A percentile compares a stretch with the other conserved stretches of the same genome.
Evolutionary conservation across 2,797 vertebrate species (phyloP).

Genomic region (Prionace glauca): DNA sequence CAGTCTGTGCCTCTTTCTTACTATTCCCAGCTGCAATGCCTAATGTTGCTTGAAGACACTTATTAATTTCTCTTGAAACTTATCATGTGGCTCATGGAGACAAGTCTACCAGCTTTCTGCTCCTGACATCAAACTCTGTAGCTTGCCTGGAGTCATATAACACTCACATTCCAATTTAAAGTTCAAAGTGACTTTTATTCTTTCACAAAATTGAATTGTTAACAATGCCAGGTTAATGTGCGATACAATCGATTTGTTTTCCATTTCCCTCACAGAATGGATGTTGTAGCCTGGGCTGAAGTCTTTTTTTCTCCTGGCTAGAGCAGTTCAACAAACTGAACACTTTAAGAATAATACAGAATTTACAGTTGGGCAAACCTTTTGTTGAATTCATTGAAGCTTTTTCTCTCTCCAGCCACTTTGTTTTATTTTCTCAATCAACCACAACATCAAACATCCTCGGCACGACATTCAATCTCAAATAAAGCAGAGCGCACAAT

Average conservation of each 20-base stretch:
- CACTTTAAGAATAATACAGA: not conserved
- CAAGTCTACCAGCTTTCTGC: not conserved
- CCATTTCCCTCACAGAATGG: slow-evolving; percentile 14
- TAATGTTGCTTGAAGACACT: not conserved
- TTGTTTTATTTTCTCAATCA: not conserved
- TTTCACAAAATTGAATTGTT: slow-evolving; percentile 22
- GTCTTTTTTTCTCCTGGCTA: not conserved
- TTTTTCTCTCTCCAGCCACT: not conserved
- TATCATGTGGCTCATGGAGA: not conserved
- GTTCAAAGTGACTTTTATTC: slow-evolving; percentile 24
- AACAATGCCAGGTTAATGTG: slow-evolving; percentile 30
- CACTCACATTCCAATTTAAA: slow-evolving; percentile 7
- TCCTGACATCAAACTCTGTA: not conserved
- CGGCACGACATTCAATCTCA: not conserved
- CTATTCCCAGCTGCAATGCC: not conserved
- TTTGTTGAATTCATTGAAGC: not conserved
- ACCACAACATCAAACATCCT: not conserved
- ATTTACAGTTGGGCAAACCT: not conserved
- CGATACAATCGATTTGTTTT: slow-evolving; percentile 10
- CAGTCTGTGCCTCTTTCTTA: too few relatives aligned
- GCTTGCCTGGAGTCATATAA: not conserved
- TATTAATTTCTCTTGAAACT: not conserved
- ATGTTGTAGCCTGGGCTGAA: not conserved
- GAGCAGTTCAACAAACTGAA: not conserved
- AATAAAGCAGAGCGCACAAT: not conserved